Evolutionary conservation across 2,888 invertebrate genomes (phyloP).

Genomic region (Loripinus fragilis): DNA sequence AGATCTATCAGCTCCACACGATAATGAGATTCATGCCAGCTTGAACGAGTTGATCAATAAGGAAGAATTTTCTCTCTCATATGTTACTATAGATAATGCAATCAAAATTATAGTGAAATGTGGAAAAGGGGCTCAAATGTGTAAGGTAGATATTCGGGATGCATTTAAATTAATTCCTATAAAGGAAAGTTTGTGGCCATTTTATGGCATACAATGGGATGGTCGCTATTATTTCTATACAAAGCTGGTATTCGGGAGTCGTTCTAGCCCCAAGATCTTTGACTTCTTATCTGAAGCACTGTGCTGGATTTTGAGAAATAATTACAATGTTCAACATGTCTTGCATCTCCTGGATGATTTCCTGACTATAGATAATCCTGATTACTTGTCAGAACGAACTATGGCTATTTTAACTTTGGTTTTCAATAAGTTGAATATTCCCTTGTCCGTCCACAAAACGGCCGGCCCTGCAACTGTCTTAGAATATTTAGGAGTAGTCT

Average conservation of each 20-base stretch:
- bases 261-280: constrained; percentile 51
- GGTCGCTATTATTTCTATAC: constrained; percentile 24
- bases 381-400: background rate
- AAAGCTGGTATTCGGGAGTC: constrained; percentile 42
- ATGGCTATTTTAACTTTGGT: background rate
- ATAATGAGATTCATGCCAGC: constrained; percentile 35
- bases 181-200: too few species aligned
- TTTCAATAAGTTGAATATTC: background rate
- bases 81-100: constrained; percentile 57
- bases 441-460: background rate
- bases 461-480: background rate
- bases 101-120: constrained; percentile 44
- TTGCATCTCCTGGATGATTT: too few species aligned
- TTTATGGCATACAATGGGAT: too few species aligned
- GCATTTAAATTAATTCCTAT: too few species aligned
- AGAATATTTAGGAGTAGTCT: background rate
- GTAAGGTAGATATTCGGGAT: too few species aligned
- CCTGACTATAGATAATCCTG: background rate
- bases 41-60: constrained; percentile 56
- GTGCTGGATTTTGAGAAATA: constrained; percentile 45
- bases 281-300: constrained; percentile 40
- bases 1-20: constrained; percentile 59
- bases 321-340: constrained; percentile 30
- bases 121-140: too few species aligned
- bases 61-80: too few species aligned